Base-by-base conservation (phyloP, 2,888 invertebrate species). In the Scaeva pyrastri region DNA sequence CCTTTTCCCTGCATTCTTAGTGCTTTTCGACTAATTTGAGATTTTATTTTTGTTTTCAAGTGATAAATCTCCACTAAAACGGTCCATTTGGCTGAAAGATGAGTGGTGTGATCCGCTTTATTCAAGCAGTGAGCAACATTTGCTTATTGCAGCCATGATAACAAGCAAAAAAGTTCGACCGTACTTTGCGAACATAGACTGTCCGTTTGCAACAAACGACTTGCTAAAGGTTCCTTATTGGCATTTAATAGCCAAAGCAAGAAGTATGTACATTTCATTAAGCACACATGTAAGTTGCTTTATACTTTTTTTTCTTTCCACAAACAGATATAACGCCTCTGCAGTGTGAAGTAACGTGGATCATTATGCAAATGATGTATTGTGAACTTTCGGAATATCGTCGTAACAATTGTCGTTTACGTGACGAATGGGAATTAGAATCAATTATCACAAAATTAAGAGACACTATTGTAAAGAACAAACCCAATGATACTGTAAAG, bases 351-450 rank as follows among this genome's bases (percentile, higher is more conserved):
- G 84, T 89, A 16, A 92, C 91, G 0, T 91, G 92, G 92, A 85
- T 91, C 7, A 39, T 89, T 2, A 52, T 92, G 85, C 91, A 91
- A 8, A 36, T 60, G 16, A 90, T 91, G 45, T 90, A 91, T 48
- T 75, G 84, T 80, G 91, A 91, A 23, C 80, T 91, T 4, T 55
- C 81, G 14, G 83, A 89, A 16, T 90, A 91, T 89, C 91, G 91
- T 0, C 72, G 86, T 10, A 86, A 85, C 16, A 89, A 89, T 31
- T 91, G 90, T 75, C 89, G 89, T 66, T 83, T 91, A n/a, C 89
- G 89, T 14, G 91, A 91, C 48, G 90, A 90, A 77, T 92, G 92
- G 91, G 90, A 89, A 52, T 91, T 92, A 14, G 92, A 91, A 82
- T 78, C 83, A 0, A 85, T 88, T 5, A 90, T 91, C 11, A 87